Conservation (phyloP, 35 echinoderm and acorn worm species). For the Acanthaster planci region DNA sequence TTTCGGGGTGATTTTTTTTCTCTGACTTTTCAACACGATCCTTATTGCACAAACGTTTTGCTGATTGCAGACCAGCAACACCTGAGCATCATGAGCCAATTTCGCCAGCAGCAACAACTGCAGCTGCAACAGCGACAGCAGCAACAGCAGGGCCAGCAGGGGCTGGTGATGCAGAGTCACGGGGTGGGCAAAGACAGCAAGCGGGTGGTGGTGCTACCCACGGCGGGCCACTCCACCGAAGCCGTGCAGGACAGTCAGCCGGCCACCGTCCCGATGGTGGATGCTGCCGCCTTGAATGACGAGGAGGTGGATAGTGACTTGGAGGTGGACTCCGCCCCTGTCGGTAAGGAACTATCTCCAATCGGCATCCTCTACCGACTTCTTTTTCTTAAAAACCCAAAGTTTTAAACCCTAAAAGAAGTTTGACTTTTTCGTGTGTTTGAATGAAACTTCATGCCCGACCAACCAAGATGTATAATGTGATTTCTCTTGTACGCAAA, state of each 20-base stretch:
- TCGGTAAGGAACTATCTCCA: not conserved
- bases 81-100: slow-evolving; percentile 33
- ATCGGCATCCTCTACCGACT: too few relatives aligned
- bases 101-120: slow-evolving; percentile 35
- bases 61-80: slow-evolving; percentile 40
- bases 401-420: too few relatives aligned
- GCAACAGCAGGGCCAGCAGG: slow-evolving; percentile 28
- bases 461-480: too few relatives aligned
- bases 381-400: too few relatives aligned
- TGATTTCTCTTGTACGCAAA: too few relatives aligned
- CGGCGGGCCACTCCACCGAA: not conserved
- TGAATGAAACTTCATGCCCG: too few relatives aligned
- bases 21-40: too few relatives aligned
- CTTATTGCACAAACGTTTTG: too few relatives aligned
- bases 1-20: too few relatives aligned
- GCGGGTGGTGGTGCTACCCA: slow-evolving; percentile 3
- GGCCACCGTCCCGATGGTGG: not conserved
- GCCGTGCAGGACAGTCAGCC: slow-evolving; percentile 13
- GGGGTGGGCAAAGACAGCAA: slow-evolving; percentile 13
- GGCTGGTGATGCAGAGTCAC: slow-evolving; percentile 2
- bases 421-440: too few relatives aligned
- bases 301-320: slow-evolving; percentile 40
- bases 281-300: not conserved
- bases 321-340: slow-evolving; percentile 38
- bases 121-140: slow-evolving; percentile 51